Evolutionary conservation across 2,113 vertebrate genomes (phyloP).

Genomic region (Speoplatyrhinus poulsoni): DNA sequence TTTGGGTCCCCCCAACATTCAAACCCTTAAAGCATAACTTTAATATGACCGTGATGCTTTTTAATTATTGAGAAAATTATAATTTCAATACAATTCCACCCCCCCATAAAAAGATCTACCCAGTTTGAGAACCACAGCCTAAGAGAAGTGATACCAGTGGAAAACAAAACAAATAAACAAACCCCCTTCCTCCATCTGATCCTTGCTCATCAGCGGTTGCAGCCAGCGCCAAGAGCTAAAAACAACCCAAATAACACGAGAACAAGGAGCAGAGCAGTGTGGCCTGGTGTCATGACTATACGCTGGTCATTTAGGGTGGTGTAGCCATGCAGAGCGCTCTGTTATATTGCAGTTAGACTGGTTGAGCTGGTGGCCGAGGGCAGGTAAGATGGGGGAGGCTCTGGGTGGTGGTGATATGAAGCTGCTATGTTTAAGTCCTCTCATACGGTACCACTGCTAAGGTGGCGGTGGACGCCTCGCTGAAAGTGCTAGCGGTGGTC

Average conservation of each 20-base stretch:
- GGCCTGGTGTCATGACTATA: constrained; percentile 15
- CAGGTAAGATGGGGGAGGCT: constrained; percentile 33
- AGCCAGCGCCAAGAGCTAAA: constrained; percentile 26
- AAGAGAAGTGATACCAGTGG: too few relatives aligned
- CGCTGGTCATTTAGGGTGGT: constrained; percentile 36
- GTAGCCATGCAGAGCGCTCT: constrained; percentile 63
- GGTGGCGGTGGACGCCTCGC: constrained; percentile 46
- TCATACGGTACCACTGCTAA: constrained; percentile 69
- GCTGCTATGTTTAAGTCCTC: constrained; percentile 30
- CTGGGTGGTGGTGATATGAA: constrained; percentile 31
- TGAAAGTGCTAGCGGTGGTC: constrained; percentile 34
- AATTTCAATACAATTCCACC: background rate
- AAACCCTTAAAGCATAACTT: too few relatives aligned
- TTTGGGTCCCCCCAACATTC: too few relatives aligned
- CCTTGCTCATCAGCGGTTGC: constrained; percentile 36
- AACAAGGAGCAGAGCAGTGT: constrained; percentile 36
- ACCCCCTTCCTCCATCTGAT: background rate
- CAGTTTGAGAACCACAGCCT: background rate
- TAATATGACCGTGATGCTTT: too few relatives aligned
- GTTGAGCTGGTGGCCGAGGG: constrained; percentile 38
- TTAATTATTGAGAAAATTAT: too few relatives aligned
- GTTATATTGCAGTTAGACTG: constrained; percentile 43
- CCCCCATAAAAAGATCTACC: background rate
- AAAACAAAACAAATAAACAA: background rate
- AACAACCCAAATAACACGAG: constrained; percentile 21